Evolutionary conservation across 1,140 invertebrate genomes (phyloP).

Genomic region (Brachionus koreanus): DNA sequence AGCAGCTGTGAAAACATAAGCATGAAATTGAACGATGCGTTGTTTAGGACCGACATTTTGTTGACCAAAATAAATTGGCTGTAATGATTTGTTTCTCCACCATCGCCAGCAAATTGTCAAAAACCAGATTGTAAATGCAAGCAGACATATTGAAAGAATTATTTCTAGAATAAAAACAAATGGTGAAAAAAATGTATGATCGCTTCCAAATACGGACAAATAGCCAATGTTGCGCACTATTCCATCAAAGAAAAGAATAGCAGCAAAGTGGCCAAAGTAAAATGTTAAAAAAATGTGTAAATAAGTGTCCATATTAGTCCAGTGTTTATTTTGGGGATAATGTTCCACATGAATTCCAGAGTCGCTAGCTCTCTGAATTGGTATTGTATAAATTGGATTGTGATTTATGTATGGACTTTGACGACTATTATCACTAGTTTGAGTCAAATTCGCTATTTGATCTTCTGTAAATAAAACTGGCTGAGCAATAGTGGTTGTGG

Average conservation of each 20-base stretch:
- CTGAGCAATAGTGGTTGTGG: slow-evolving; percentile 8
- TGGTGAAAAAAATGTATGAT: not conserved
- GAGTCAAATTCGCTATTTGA: not conserved
- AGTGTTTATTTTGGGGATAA: slow-evolving; percentile 23
- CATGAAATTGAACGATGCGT: not conserved
- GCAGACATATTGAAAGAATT: slow-evolving; percentile 3
- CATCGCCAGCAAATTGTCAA: slow-evolving; percentile 44
- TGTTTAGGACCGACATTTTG: not conserved
- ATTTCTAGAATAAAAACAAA: slow-evolving; percentile 27
- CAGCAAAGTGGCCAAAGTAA: slow-evolving; percentile 43
- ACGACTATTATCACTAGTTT: not conserved
- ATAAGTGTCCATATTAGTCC: slow-evolving; percentile 36
- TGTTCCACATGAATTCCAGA: slow-evolving; percentile 12
- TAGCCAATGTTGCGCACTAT: slow-evolving; percentile 25
- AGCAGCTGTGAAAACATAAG: slow-evolving; percentile 22
- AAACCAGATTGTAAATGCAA: slow-evolving; percentile 40
- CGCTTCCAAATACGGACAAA: not conserved
- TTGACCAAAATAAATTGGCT: not conserved
- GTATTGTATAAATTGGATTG: not conserved
- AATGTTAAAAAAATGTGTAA: slow-evolving; percentile 44
- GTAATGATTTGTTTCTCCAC: slow-evolving; percentile 38
- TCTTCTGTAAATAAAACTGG: slow-evolving; percentile 14
- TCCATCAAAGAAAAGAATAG: slow-evolving; percentile 37
- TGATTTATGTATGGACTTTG: not conserved
- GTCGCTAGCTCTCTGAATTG: not conserved